A percentile compares a stretch with the other conserved stretches of the same genome.
Evolutionary conservation across 2,797 vertebrate genomes (phyloP).

Genomic region (Bucorvus abyssinicus): DNA sequence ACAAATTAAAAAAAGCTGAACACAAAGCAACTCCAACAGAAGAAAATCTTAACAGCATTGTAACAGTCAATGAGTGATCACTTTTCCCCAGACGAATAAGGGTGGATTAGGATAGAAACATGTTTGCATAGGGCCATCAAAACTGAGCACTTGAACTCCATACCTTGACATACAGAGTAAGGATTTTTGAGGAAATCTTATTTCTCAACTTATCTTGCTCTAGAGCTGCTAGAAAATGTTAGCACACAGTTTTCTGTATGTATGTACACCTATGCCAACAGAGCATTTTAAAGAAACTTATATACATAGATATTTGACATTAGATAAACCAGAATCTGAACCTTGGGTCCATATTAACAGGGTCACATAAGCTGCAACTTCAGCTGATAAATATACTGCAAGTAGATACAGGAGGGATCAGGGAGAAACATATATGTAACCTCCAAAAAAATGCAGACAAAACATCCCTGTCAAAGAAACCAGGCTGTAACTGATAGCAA

Average conservation of each 20-base stretch:
- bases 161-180: neutral
- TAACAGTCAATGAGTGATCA: neutral
- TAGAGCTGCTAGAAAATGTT: neutral
- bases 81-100: neutral
- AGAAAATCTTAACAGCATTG: neutral
- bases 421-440: neutral
- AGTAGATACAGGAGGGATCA: neutral
- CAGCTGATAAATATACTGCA: neutral
- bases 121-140: neutral
- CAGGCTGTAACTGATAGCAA: neutral
- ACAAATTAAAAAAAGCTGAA: neutral
- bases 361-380: neutral
- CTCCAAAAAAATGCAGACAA: neutral
- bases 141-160: neutral
- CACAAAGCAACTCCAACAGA: neutral
- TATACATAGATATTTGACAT: neutral
- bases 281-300: neutral
- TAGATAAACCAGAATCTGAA: neutral
- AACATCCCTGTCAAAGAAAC: neutral
- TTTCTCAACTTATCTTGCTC: neutral
- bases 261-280: accelerated
- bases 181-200: neutral
- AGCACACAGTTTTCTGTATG: neutral
- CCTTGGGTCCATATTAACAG: neutral
- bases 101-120: neutral